Percentiles rank a stretch among this genome's conserved stretches.
Evolutionary conservation across 2,797 vertebrate genomes (phyloP).

Genomic region (Megalops cyprinoides): DNA sequence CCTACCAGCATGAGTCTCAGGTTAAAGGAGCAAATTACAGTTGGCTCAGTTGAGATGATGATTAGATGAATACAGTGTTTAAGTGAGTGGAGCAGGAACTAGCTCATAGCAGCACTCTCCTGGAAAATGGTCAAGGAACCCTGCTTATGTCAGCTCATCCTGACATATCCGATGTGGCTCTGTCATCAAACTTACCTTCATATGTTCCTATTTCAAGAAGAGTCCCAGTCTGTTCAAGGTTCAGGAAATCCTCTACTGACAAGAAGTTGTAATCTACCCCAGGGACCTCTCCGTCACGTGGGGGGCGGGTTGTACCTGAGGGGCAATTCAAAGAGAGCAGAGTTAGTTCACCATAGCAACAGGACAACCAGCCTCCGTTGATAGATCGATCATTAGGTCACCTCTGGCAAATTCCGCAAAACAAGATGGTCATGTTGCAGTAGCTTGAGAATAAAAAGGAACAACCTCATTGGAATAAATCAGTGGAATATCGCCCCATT

Average conservation of each 20-base stretch:
- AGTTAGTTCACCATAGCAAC: constrained; percentile 33
- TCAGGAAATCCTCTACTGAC: constrained; percentile 89
- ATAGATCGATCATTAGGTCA: background rate
- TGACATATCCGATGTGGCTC: background rate
- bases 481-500: background rate
- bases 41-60: background rate
- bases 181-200: constrained; percentile 79
- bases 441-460: too few species aligned
- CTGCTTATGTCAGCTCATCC: background rate
- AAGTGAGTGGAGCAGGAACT: background rate
- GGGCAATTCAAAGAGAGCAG: constrained; percentile 20
- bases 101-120: background rate
- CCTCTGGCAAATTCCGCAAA: background rate
- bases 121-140: background rate
- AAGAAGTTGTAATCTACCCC: constrained; percentile 98
- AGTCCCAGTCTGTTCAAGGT: constrained; percentile 91
- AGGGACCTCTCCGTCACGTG: constrained; percentile 92
- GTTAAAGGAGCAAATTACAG: background rate
- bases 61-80: background rate
- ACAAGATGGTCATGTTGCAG: background rate
- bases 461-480: too few species aligned
- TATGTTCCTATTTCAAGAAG: constrained; percentile 97
- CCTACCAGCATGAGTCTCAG: background rate
- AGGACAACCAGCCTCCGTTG: background rate
- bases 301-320: constrained; percentile 93